Evolutionary conservation across 53 echinoderm and acorn worm genomes (phyloP).

Genomic region (Arbacia lixula): DNA sequence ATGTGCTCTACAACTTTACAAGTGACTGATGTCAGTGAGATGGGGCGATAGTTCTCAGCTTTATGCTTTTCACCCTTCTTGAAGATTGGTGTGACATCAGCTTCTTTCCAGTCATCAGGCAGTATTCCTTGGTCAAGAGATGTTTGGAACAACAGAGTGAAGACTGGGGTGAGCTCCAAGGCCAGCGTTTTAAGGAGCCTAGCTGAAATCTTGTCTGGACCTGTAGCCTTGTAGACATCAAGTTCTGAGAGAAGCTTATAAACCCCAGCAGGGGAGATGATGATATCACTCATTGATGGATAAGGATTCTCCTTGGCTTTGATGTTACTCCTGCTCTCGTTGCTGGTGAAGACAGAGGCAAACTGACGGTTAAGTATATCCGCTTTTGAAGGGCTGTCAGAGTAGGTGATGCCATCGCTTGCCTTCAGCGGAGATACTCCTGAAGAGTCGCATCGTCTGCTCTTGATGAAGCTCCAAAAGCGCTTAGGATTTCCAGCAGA

Average conservation of each 20-base stretch:
- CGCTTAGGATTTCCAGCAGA: conserved; percentile 10
- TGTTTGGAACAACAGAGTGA: conserved; percentile 8
- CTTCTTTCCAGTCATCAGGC: conserved; percentile 51
- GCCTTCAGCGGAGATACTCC: conserved; percentile 51
- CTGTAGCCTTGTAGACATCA: conserved; percentile 43
- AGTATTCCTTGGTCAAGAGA: conserved; percentile 21
- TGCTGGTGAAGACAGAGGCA: conserved; percentile 14
- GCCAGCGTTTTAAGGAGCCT: conserved; percentile 28
- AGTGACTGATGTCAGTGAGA: conserved; percentile 38
- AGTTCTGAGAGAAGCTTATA: conserved; percentile 43
- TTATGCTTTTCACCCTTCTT: conserved; percentile 44
- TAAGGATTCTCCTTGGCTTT: conserved; percentile 31
- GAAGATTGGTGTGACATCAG: conserved; percentile 47
- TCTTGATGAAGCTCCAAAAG: conserved; percentile 56
- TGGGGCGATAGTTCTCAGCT: conserved; percentile 10
- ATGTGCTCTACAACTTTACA: conserved; percentile 51
- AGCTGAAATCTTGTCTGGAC: conserved; percentile 41
- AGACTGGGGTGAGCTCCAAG: conserved; percentile 10
- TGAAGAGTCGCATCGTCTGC: conserved; percentile 36
- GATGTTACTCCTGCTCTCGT: conserved; percentile 11
- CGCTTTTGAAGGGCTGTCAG: conserved; percentile 22
- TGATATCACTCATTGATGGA: conserved; percentile 16
- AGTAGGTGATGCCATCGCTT: conserved; percentile 22
- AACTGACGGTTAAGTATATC: conserved; percentile 45
- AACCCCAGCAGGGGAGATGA: conserved; percentile 29